Evolutionary conservation across 2,888 invertebrate genomes (phyloP), one percentile per base, ranked within the genome.

Genomic region (Lasiommata megera): DNA sequence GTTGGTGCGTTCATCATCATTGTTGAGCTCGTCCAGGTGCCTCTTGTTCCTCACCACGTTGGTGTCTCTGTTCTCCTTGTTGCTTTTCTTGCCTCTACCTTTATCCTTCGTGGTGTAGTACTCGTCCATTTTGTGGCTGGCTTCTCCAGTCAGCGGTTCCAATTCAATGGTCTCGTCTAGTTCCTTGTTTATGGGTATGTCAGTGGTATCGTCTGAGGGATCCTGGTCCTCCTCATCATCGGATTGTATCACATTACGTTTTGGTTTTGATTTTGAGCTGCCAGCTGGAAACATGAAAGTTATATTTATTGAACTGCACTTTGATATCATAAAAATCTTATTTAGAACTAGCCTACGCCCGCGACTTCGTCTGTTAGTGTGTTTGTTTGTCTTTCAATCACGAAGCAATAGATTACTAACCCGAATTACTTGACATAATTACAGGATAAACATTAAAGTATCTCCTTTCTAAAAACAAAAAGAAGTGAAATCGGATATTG

Each of bases 121-220:
- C 50, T 89, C 89, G 0, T 84, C 80, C 0, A 89, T 77, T 62
- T 86, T 90, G 58, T 88, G 88, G 18, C 86, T 81, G 23, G 76
- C 67, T 5, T 87, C 88, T 0, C 89, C 88, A 0, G 64, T 78
- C 0, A 90, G 50, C 0, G 82, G 81, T 52, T 81, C 78, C 1
- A 90, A 37, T 0, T 75, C 72, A 0, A 85, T 67, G 0, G 77
- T 74, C 23, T 86, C 87, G 0, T 88, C 85, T 18, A 88, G 48
- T 1, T 63, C 82, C 0, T 36, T 67, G 55, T 88, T 88, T 18
- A 71, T 81, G 0, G 84, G 79, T n/a, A 7, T 64, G 72, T 3
- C 38, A 61, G 56, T 81, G 82, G 41, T 37, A 8, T 51, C 2
- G 72, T 1, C 36, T 61, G 55, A n/a, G n/a, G n/a, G n/a, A n/a